phyloP scores from a whole-genome alignment of 2,797 vertebrate species.

The Danio tinwini region DNA sequence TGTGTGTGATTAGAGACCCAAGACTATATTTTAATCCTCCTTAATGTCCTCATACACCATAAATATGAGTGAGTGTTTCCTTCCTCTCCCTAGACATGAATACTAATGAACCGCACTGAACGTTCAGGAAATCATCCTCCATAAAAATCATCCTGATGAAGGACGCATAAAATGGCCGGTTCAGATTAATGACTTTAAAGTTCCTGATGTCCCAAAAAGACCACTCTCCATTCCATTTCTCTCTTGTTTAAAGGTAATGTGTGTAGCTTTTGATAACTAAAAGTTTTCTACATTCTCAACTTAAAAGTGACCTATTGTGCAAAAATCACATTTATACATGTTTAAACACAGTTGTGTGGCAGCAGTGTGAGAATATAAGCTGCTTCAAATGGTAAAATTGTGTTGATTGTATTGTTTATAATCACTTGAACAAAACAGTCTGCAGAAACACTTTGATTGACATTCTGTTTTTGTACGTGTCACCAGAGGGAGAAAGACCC shows the following conservation, averaged over 20 bases:
- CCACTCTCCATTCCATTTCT: not conserved
- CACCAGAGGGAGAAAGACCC: too few species aligned
- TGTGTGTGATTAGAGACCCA: not conserved
- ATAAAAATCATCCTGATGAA: conserved; percentile 13
- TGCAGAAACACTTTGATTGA: too few species aligned
- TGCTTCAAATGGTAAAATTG: too few species aligned
- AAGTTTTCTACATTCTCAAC: conserved; percentile 5
- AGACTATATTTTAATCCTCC: conserved; percentile 10
- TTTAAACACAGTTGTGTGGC: too few species aligned
- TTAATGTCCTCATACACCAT: conserved; percentile 19
- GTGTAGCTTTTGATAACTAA: not conserved
- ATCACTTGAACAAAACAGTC: too few species aligned
- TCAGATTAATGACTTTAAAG: conserved; percentile 15
- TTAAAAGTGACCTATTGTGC: not conserved
- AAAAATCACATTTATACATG: too few species aligned
- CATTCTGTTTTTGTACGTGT: too few species aligned
- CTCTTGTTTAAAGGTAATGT: conserved; percentile 22
- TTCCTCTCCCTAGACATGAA: conserved; percentile 24
- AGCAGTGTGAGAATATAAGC: too few species aligned
- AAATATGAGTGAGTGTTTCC: conserved; percentile 37
- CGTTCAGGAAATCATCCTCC: not conserved
- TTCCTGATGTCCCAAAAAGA: not conserved
- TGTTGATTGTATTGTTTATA: too few species aligned
- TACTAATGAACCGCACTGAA: conserved; percentile 25
- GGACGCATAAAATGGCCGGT: not conserved